Evolutionary conservation across 2,797 vertebrate genomes (phyloP), one percentile per base, ranked within the genome.

Genomic region (Naso thynnoides): DNA sequence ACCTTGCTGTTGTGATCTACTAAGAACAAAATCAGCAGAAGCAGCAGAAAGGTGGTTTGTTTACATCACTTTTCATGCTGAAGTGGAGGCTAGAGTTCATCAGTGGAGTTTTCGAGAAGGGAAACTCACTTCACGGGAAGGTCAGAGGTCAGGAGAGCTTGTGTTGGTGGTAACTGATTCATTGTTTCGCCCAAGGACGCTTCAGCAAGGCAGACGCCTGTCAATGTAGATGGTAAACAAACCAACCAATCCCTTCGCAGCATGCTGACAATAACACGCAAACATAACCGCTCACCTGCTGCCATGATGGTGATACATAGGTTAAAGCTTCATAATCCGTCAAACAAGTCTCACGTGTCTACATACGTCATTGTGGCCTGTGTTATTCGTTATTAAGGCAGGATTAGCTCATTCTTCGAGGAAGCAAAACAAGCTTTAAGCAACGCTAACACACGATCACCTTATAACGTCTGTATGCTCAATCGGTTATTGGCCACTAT

Each of bases 71-170:
- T n/a, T 0, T 44, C 7, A 36, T 8, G 48, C 19, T 41, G 7
- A 23, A 36, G 31, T 8, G 2, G 8, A 27, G 36, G 47, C 21
- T 41, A 1, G 36, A 33, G 6, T 2, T 2, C n/a, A 26, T 41
- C 6, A 24, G 29, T 4, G 21, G 41, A 26, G n/a, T 24, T 13
- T 38, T 15, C 39, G n/a, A 36, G 29, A 52, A 58, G 60, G 31
- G 26, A 60, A 60, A 56, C 42, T n/a, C 14, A 18, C 15, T 27
- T 38, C 23, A 44, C 14, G 52, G 38, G 63, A 62, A 72, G 63
- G 50, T 62, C 63, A 52, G 19, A 78, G 76, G 76, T 73, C 70
- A 68, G 62, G 27, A 39, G 59, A 11, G 6, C 38, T 36, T 26
- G 45, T 50, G 59, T 48, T 11, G 41, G n/a, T 38, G 57, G n/a